A percentile compares a stretch with the other conserved stretches of the same genome.
Evolutionary conservation across 1,140 invertebrate genomes (phyloP).

Genomic region (Leptonema lineaticorne): DNA sequence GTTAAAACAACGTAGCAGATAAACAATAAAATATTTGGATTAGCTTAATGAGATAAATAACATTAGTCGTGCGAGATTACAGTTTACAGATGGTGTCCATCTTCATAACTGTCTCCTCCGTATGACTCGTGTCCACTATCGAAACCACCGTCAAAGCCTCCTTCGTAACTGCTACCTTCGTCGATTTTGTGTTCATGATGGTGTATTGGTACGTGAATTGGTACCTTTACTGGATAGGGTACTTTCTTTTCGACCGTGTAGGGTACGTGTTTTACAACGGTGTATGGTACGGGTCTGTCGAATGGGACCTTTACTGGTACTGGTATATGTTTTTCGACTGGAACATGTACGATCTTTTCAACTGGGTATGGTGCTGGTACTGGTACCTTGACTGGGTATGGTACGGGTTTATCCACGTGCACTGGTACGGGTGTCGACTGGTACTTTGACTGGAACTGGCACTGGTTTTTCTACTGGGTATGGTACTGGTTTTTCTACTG

Average conservation of each 20-base stretch:
- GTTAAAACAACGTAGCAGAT: conserved; percentile 30
- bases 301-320: conserved; percentile 63
- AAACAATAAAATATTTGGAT: conserved; percentile 38
- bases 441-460: conserved; percentile 62
- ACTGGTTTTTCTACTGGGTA: conserved; percentile 65
- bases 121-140: conserved; percentile 36
- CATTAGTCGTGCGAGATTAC: conserved; percentile 22
- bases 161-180: conserved; percentile 44
- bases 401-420: conserved; percentile 60
- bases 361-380: conserved; percentile 60
- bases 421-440: conserved; percentile 62
- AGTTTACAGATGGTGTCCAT: conserved; percentile 40
- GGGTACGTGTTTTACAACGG: conserved; percentile 66
- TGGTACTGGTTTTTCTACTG: conserved; percentile 62
- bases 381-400: conserved; percentile 59
- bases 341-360: conserved; percentile 60
- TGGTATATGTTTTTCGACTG: conserved; percentile 62
- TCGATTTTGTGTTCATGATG: conserved; percentile 52
- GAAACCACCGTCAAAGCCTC: conserved; percentile 44
- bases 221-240: conserved; percentile 57
- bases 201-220: conserved; percentile 56
- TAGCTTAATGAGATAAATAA: conserved; percentile 41
- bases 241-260: conserved; percentile 63
- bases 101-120: conserved; percentile 37
- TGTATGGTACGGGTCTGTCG: conserved; percentile 58